A percentile compares a stretch with the other conserved stretches of the same genome.
These are phyloP conservation scores for Taeniopygia guttata DNA, from an alignment of 2,797 vertebrate species.

Conservation along the genomic window DNA sequence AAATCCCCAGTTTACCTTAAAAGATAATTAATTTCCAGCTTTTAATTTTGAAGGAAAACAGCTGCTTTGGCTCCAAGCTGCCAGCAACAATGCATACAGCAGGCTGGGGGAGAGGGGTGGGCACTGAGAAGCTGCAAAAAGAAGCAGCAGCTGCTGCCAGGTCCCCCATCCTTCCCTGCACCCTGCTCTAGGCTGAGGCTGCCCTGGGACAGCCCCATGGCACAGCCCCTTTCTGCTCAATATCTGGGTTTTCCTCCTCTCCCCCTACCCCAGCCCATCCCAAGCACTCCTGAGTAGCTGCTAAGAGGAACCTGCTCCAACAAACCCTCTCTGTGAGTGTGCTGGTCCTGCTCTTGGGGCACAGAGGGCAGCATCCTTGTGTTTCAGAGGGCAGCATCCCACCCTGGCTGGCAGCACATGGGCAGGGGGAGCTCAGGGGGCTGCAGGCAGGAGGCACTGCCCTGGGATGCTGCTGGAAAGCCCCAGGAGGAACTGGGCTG, in stretches of 20 bases:
- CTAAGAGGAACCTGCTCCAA: not conserved
- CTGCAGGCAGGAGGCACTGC: not conserved
- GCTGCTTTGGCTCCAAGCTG: not conserved
- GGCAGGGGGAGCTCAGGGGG: not conserved
- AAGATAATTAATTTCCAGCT: not conserved
- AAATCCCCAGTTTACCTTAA: not conserved
- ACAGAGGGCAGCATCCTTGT: not conserved
- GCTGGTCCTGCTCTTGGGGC: accelerated
- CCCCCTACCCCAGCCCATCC: not conserved
- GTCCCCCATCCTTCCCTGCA: not conserved
- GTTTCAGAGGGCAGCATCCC: not conserved
- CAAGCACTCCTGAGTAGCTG: not conserved
- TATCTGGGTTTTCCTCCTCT: not conserved
- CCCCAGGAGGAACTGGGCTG: not conserved
- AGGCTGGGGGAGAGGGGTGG: not conserved
- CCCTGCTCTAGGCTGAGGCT: not conserved
- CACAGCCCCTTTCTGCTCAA: not conserved
- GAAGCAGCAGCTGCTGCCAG: not conserved
- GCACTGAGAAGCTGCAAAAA: not conserved
- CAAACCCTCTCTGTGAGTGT: not conserved
- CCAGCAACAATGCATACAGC: not conserved
- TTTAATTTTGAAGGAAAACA: not conserved
- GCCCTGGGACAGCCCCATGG: not conserved
- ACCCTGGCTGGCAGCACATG: not conserved
- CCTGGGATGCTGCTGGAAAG: not conserved